phyloP scores from a whole-genome alignment of 2,797 vertebrate genomes.

The Lepidocolaptes lacrymiger region DNA sequence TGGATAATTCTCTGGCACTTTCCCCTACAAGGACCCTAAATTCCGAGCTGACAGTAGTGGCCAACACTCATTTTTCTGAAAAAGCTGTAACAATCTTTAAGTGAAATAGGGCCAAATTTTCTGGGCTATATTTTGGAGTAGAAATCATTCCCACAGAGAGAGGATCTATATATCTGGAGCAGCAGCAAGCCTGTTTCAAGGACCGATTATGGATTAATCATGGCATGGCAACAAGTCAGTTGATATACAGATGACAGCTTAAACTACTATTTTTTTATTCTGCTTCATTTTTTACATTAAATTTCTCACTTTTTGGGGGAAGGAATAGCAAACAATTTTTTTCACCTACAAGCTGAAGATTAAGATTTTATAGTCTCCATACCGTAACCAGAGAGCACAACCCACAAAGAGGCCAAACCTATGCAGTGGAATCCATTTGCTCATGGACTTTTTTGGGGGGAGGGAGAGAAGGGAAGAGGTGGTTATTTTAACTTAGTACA shows the following conservation, averaged over 20 bases:
- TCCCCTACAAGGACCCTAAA: slow-evolving; percentile 55
- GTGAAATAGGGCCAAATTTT: neutral
- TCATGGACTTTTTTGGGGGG: neutral
- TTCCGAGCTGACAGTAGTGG: slow-evolving; percentile 42
- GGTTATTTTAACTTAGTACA: neutral
- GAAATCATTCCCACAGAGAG: slow-evolving; percentile 45
- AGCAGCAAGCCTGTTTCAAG: slow-evolving; percentile 24
- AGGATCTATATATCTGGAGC: slow-evolving; percentile 19
- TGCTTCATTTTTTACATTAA: slow-evolving; percentile 12
- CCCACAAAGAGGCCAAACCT: neutral
- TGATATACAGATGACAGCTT: slow-evolving; percentile 28
- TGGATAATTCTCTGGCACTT: slow-evolving; percentile 54
- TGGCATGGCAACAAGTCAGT: neutral
- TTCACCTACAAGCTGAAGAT: neutral
- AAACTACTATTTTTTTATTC: slow-evolving; percentile 41
- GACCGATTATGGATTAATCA: slow-evolving; percentile 25
- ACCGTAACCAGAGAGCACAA: neutral
- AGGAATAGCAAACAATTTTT: neutral
- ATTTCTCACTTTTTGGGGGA: neutral
- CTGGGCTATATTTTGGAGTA: slow-evolving; percentile 17
- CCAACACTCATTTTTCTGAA: slow-evolving; percentile 54
- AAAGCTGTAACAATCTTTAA: slow-evolving; percentile 45
- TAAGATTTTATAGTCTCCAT: neutral
- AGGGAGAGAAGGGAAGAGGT: neutral
- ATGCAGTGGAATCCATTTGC: neutral